Evolutionary conservation across 1,140 invertebrate genomes (phyloP), one percentile per base, ranked within the genome.

Genomic region (Drosophila nannoptera): DNA sequence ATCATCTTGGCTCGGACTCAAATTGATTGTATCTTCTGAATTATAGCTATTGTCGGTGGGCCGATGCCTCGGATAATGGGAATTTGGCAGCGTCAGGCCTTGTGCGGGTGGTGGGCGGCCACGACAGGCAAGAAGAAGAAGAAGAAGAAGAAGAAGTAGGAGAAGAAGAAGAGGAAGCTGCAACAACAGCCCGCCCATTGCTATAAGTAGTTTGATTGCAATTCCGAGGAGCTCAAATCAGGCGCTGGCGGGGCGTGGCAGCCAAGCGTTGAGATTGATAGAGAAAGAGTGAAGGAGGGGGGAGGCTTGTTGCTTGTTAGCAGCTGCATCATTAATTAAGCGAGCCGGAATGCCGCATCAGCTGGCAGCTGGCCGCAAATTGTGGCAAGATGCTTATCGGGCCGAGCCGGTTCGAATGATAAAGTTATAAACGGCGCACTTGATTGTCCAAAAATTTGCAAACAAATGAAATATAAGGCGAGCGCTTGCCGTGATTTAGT

Each of bases 371-470:
- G 55, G 59, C 66, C 49, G 22, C 40, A 60, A 55, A 59, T 66
- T 59, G 48, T 33, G 32, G 53, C 35, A 22, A 45, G 59, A 63
- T 69, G 59, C 59, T 42, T 62, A 63, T 69, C 52, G 8, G 33
- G n/a, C 5, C n/a, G 12, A 63, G 38, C 43, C 53, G 40, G 45
- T 35, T 16, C 48, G 62, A 60, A 64, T 72, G 77, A 82, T 82
- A 78, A 82, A 82, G 78, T 75, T 84, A 78, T 82, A 78, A 82
- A 75, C 78, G 75, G 68, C 72, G 64, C 72, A 75, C 71, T 81
- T 81, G 78, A 83, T 82, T 82, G 78, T 83, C 78, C 63, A 83
- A 69, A 82, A 82, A 83, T 82, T 82, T 83, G 78, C 78, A 82
- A 82, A 84, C 80, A 78, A 82, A 83, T 82, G 78, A 82, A 82